Percentiles rank a stretch among this genome's conserved stretches.
phyloP scores from a whole-genome alignment of 1,140 invertebrate genomes.

The Delia radicum region DNA sequence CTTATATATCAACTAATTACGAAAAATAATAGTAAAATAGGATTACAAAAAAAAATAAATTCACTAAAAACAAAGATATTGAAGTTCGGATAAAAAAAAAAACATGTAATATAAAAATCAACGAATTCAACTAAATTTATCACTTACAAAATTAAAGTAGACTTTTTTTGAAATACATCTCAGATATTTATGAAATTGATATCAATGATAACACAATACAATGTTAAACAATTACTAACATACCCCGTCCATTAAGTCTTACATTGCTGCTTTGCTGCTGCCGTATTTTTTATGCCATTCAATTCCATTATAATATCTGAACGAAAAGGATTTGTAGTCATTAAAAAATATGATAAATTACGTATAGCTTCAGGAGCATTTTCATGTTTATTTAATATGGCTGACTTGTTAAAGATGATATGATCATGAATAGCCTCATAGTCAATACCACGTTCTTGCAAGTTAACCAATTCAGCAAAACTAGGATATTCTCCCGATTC shows the following conservation, averaged over 20 bases:
- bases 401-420: constrained; percentile 19
- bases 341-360: constrained; percentile 23
- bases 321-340: constrained; percentile 27
- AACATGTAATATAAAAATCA: no score
- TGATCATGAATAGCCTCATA: constrained; percentile 27
- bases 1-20: no score
- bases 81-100: no score
- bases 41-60: no score
- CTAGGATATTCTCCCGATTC: constrained; percentile 32
- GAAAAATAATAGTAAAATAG: no score
- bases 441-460: constrained; percentile 28
- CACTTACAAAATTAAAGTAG: no score
- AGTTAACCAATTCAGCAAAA: constrained; percentile 21
- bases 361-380: constrained; percentile 16
- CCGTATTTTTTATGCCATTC: no score
- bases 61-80: no score
- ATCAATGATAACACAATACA: no score
- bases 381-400: constrained; percentile 18
- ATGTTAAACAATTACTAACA: background rate
- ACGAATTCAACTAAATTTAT: no score
- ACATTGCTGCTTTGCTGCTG: background rate
- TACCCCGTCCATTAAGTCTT: background rate
- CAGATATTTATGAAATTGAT: no score
- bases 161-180: no score
- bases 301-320: constrained; percentile 24